A percentile compares a stretch with the other conserved stretches of the same genome.
Conservation (phyloP, 1,140 invertebrate genomes). For the Conus betulinus region DNA sequence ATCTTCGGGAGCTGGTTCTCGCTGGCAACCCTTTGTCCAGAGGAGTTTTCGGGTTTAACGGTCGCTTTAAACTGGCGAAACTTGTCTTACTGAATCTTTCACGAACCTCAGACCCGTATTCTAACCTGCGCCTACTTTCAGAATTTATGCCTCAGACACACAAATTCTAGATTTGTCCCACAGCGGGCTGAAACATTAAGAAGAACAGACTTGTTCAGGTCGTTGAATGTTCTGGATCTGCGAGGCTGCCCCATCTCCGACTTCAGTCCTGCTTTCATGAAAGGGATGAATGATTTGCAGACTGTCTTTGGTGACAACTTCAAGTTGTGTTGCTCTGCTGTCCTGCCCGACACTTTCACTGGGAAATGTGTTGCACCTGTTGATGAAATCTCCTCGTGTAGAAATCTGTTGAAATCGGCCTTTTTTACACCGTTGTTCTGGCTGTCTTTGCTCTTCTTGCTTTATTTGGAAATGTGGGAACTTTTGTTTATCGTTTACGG, state of each 20-base stretch:
- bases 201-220: not conserved
- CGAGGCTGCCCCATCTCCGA: too few relatives aligned
- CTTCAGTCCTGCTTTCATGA: not conserved
- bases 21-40: not conserved
- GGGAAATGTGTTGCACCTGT: not conserved
- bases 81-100: not conserved
- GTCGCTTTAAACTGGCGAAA: not conserved
- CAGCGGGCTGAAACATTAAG: not conserved
- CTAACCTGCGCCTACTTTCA: not conserved
- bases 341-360: not conserved
- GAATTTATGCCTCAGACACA: not conserved
- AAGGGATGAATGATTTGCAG: not conserved
- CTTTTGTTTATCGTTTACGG: slow-evolving; percentile 39
- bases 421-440: slow-evolving; percentile 31
- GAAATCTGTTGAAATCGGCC: too few relatives aligned
- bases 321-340: too few relatives aligned
- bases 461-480: slow-evolving; percentile 49
- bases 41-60: not conserved
- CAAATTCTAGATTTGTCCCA: not conserved
- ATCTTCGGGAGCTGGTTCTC: not conserved
- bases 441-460: slow-evolving; percentile 46
- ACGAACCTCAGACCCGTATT: not conserved
- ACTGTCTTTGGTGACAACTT: not conserved
- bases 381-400: too few relatives aligned
- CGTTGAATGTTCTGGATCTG: not conserved